Evolutionary conservation across 2,888 invertebrate species (phyloP).

Genomic region (Acleris cristana): DNA sequence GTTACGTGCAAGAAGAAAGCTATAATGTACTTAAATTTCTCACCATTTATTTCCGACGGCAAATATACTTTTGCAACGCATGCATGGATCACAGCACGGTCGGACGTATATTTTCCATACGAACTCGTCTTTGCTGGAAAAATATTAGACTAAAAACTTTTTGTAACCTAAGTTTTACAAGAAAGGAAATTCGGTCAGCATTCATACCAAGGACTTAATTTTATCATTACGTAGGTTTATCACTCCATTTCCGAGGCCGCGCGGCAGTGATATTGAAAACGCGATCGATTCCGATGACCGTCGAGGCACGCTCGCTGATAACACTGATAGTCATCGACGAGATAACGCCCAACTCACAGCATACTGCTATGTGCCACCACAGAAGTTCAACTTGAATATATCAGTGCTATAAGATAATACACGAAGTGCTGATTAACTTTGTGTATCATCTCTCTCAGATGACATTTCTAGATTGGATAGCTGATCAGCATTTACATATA

Average conservation of each 20-base stretch:
- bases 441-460: slow-evolving; percentile 36
- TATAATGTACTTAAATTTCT: too few relatives aligned
- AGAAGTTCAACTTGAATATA: slow-evolving; percentile 46
- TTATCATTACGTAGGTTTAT: slow-evolving; percentile 55
- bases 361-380: slow-evolving; percentile 52
- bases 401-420: slow-evolving; percentile 59
- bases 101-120: too few relatives aligned
- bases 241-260: slow-evolving; percentile 50
- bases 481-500: background rate
- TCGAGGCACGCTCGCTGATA: slow-evolving; percentile 68
- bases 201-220: slow-evolving; percentile 53
- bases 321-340: slow-evolving; percentile 64
- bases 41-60: too few relatives aligned
- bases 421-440: slow-evolving; percentile 55
- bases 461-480: slow-evolving; percentile 29
- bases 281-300: slow-evolving; percentile 56
- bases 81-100: too few relatives aligned
- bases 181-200: slow-evolving; percentile 59
- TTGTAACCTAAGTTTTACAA: slow-evolving; percentile 32
- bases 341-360: slow-evolving; percentile 59
- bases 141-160: too few relatives aligned
- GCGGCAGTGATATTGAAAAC: slow-evolving; percentile 48
- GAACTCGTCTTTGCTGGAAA: too few relatives aligned
- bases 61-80: too few relatives aligned
- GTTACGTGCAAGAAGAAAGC: too few relatives aligned